These are phyloP conservation scores for Tipula confusa DNA, from an alignment of 2,888 invertebrate species.

Conservation along the genomic window DNA sequence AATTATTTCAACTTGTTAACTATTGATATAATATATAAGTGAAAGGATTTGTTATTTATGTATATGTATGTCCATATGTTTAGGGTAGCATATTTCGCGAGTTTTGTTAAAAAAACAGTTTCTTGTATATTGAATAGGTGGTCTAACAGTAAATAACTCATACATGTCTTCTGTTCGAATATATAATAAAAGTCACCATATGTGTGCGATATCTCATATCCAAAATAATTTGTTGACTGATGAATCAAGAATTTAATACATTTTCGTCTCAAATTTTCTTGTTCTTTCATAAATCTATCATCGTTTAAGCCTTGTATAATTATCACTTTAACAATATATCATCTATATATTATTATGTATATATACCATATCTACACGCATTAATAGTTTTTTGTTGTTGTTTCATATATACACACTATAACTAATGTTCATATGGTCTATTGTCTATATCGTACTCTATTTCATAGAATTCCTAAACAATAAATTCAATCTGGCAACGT, in stretches of 20 bases:
- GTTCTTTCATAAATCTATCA: constrained; percentile 16
- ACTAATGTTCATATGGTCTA: neutral
- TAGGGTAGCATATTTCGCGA: neutral
- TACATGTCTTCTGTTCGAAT: neutral
- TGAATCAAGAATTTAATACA: neutral
- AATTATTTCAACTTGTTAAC: no score
- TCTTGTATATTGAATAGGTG: neutral
- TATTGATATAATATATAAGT: no score
- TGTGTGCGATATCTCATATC: neutral
- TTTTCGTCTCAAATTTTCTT: constrained; percentile 16
- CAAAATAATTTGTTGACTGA: constrained; percentile 9
- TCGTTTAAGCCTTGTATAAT: constrained; percentile 25
- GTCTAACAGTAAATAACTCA: neutral
- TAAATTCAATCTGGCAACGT: constrained; percentile 1
- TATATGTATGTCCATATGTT: neutral
- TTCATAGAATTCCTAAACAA: neutral
- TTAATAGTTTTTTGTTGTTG: neutral
- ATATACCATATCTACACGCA: neutral
- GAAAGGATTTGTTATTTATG: no score
- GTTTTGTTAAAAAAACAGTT: neutral
- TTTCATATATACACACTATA: neutral
- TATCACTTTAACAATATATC: constrained; percentile 20
- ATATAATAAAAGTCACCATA: neutral
- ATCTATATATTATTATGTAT: neutral
- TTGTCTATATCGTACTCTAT: neutral